phyloP scores from a whole-genome alignment of 2,113 vertebrate species.

The Paraplagusia blochii region DNA sequence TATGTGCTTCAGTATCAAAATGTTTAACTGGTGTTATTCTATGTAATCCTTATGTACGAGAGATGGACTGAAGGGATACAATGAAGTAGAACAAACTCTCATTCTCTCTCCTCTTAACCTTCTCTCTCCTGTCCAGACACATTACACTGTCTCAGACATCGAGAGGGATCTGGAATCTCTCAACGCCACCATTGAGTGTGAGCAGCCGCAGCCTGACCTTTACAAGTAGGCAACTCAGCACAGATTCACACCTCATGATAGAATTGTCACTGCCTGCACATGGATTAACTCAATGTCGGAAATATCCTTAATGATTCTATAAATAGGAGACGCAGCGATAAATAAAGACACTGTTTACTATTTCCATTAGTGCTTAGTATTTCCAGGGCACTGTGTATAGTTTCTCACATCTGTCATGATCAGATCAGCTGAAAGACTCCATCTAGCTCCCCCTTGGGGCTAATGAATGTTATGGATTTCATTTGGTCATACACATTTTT shows the following conservation, averaged over 20 bases:
- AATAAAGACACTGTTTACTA: not conserved
- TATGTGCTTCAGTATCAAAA: no score
- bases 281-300: slow-evolving; percentile 3
- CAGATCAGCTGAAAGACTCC: not conserved
- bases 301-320: slow-evolving; percentile 5
- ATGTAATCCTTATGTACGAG: not conserved
- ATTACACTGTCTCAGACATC: slow-evolving; percentile 88
- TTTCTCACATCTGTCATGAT: not conserved
- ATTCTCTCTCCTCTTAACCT: slow-evolving; percentile 2
- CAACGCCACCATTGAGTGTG: slow-evolving; percentile 90
- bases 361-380: not conserved
- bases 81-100: slow-evolving; percentile 3
- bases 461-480: slow-evolving; percentile 9
- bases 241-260: slow-evolving; percentile 41
- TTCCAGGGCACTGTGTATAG: not conserved
- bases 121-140: slow-evolving; percentile 76
- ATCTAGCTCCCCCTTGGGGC: slow-evolving; percentile 42
- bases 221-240: slow-evolving; percentile 86
- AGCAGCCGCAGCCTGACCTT: slow-evolving; percentile 96
- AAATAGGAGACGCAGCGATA: slow-evolving; percentile 5
- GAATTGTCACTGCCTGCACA: slow-evolving; percentile 2
- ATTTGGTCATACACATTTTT: slow-evolving; percentile 8
- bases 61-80: not conserved
- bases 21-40: not conserved
- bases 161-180: slow-evolving; percentile 83